phyloP scores from a whole-genome alignment of 2,113 vertebrate genomes.

The Dicentrarchus labrax region DNA sequence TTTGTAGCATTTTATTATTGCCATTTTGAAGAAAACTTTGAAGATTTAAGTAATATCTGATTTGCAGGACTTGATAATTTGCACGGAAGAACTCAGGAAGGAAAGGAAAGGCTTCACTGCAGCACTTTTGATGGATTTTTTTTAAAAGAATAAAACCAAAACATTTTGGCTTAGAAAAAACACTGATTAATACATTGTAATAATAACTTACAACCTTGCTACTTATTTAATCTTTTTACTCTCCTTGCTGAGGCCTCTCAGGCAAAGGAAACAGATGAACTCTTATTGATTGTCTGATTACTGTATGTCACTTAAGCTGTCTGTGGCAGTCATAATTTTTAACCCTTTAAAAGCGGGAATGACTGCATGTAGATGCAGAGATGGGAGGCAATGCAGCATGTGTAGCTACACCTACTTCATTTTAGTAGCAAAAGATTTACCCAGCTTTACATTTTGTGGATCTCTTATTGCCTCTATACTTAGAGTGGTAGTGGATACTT shows the following conservation, averaged over 20 bases:
- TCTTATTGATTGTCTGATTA: constrained; percentile 32
- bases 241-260: constrained; percentile 26
- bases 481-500: background rate
- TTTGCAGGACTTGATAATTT: constrained; percentile 24
- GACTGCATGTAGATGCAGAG: constrained; percentile 45
- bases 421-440: background rate
- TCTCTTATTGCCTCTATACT: constrained; percentile 21
- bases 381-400: constrained; percentile 1
- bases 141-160: constrained; percentile 19
- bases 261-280: constrained; percentile 19
- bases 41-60: constrained; percentile 21
- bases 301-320: constrained; percentile 26
- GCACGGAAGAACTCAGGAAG: constrained; percentile 38
- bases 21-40: constrained; percentile 51
- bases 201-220: constrained; percentile 16
- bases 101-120: constrained; percentile 3
- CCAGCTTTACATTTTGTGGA: constrained; percentile 18
- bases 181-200: constrained; percentile 2
- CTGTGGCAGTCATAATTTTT: constrained; percentile 40
- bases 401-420: constrained; percentile 34
- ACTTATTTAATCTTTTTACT: constrained; percentile 15
- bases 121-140: constrained; percentile 39
- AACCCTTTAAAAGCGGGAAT: constrained; percentile 54
- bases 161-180: constrained; percentile 13
- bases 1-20: constrained; percentile 68